phyloP scores from a whole-genome alignment of 2,888 invertebrate genomes.

The Euproctis similis region DNA sequence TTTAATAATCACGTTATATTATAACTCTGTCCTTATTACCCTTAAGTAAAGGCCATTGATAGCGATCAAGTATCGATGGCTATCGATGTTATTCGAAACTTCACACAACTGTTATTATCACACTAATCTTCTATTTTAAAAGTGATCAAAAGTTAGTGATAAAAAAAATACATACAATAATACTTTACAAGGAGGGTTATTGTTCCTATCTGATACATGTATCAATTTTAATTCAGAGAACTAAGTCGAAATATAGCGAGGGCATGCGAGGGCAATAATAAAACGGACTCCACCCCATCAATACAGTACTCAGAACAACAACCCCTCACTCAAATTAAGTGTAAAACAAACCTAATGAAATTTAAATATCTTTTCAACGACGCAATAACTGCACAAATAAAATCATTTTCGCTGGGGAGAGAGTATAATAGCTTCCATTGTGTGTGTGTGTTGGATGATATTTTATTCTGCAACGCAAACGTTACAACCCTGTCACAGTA shows the following conservation, averaged over 20 bases:
- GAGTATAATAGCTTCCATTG: slow-evolving; percentile 68
- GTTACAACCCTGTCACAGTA: slow-evolving; percentile 52
- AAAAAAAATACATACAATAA: too few relatives aligned
- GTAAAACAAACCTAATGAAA: slow-evolving; percentile 77
- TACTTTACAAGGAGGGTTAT: too few relatives aligned
- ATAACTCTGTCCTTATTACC: too few relatives aligned
- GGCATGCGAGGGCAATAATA: slow-evolving; percentile 58
- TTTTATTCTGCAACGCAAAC: slow-evolving; percentile 39
- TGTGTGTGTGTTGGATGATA: slow-evolving; percentile 60
- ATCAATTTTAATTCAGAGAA: slow-evolving; percentile 67
- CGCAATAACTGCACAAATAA: slow-evolving; percentile 74
- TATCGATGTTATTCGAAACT: slow-evolving; percentile 23
- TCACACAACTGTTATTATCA: slow-evolving; percentile 34
- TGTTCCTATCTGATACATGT: slow-evolving; percentile 57
- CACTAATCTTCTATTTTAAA: slow-evolving; percentile 46
- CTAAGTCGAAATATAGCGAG: slow-evolving; percentile 53
- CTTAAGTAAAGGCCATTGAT: too few relatives aligned
- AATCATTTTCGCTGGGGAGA: slow-evolving; percentile 71
- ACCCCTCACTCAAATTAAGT: slow-evolving; percentile 76
- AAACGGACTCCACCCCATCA: slow-evolving; percentile 58
- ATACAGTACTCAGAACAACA: slow-evolving; percentile 51
- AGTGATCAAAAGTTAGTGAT: slow-evolving; percentile 41
- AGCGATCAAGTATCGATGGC: background rate
- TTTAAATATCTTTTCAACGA: slow-evolving; percentile 72
- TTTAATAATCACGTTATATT: too few relatives aligned